Conservation (phyloP, 2,888 invertebrate species). For the Apodemia hepburni region DNA sequence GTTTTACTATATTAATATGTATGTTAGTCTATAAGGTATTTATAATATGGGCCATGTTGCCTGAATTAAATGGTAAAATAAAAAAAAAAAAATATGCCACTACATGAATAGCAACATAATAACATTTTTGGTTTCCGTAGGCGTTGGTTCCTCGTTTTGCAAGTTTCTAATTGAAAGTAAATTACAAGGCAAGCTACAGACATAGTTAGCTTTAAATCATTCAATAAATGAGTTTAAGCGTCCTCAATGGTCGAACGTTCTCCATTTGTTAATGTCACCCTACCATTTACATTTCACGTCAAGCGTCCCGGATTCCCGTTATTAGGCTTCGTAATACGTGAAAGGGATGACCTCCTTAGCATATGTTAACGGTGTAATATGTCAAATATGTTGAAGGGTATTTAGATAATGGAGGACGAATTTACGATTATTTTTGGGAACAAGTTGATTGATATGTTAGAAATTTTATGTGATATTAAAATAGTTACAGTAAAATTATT, state of each 20-base stretch:
- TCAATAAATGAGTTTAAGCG: background rate
- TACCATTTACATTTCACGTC: conserved; percentile 28
- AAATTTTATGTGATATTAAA: too few species aligned
- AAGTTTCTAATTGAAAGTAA: too few species aligned
- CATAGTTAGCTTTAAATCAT: background rate
- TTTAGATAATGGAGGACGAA: background rate
- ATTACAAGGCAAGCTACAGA: too few species aligned
- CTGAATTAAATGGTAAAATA: too few species aligned
- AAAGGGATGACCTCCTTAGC: conserved; percentile 28
- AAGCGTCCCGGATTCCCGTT: conserved; percentile 25
- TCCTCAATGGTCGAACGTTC: background rate
- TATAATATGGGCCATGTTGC: too few species aligned
- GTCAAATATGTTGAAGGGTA: conserved; percentile 9
- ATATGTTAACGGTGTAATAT: conserved; percentile 11
- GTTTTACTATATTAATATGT: too few species aligned
- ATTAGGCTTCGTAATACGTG: conserved; percentile 26
- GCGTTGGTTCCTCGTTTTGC: too few species aligned
- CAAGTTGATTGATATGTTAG: background rate
- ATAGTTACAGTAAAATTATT: too few species aligned
- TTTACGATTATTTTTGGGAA: background rate
- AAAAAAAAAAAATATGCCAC: too few species aligned
- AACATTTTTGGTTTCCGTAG: too few species aligned
- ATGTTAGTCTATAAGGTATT: too few species aligned
- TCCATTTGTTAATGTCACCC: conserved; percentile 32
- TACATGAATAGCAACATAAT: too few species aligned